Conservation (phyloP, 2,113 vertebrate species). For the Empidonax alnorum region DNA sequence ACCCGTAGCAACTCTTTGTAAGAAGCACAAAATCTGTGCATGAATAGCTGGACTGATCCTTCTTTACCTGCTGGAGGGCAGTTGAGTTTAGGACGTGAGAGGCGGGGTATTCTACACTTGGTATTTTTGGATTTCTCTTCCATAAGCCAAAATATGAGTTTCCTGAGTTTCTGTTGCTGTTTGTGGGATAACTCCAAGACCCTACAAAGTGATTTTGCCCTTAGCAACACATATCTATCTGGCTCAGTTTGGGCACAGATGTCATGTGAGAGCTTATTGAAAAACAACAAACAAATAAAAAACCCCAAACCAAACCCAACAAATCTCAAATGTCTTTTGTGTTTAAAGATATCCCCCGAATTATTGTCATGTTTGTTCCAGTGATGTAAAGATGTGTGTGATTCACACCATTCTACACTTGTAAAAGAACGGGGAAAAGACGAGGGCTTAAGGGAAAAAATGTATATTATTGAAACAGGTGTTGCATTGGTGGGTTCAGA, state of each 20-base stretch:
- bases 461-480: neutral
- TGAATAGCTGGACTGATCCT: neutral
- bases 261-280: neutral
- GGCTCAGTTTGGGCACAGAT: neutral
- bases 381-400: neutral
- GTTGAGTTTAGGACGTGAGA: neutral
- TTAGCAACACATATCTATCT: rapidly evolving
- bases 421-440: neutral
- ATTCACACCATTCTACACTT: rapidly evolving
- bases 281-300: neutral
- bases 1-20: neutral
- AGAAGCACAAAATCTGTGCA: neutral
- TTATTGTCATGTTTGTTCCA: neutral
- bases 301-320: neutral
- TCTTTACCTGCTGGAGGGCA: neutral
- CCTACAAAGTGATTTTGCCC: neutral
- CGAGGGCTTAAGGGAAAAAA: rapidly evolving
- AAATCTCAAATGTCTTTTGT: neutral
- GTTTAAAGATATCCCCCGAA: neutral
- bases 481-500: neutral
- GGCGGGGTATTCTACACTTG: rapidly evolving
- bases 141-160: neutral
- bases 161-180: neutral
- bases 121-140: neutral
- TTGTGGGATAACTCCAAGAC: neutral